Base-by-base conservation (phyloP, 2,888 invertebrate species). In the Polydrusus tereticollis region DNA sequence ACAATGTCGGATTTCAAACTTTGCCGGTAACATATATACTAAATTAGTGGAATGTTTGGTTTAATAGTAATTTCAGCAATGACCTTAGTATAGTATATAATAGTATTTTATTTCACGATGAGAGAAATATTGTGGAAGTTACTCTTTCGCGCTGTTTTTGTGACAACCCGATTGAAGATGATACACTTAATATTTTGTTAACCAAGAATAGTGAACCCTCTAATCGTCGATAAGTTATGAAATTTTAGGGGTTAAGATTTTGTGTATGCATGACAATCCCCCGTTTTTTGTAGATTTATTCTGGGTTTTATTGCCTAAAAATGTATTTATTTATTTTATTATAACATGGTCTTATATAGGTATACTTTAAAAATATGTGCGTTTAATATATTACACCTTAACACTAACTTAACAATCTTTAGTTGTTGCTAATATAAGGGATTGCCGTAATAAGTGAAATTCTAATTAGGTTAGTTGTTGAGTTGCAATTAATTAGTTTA, bases 301-400 rank as follows among this genome's bases (percentile, higher is more conserved):
- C 7, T 45, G 10, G 20, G 2, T 1, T 33, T 10, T 33, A 33
- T 45, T 6, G 18, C 4, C 2, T 18, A 45, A 36, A 12, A 36
- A 43, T 33, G 2, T 33, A 33, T n/a, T n/a, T n/a, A 16, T 16
- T 16, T 33, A 33, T 6, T 33, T 33, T 33, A 33, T 33, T 33
- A 33, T n/a, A n/a, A n/a, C 8, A 36, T n/a, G n/a, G 10, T 4
- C 14, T 41, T 41, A 16, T 2, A 36, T 10, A 36, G 14, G 10
- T 55, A 16, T 5, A n/a, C 29, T 29, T 29, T 29, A 45, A 29
- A 38, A 62, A 20, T 16, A 26, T 62, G 62, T 62, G 62, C 62
- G 62, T 47, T 64, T 41, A 52, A 64, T 64, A 64, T 52, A 23
- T 52, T 64, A 64, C 64, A 64, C 20, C 64, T 55, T 64, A 64